Base-by-base conservation (phyloP, 1,140 invertebrate genomes). In the Frieseomelitta varia region DNA sequence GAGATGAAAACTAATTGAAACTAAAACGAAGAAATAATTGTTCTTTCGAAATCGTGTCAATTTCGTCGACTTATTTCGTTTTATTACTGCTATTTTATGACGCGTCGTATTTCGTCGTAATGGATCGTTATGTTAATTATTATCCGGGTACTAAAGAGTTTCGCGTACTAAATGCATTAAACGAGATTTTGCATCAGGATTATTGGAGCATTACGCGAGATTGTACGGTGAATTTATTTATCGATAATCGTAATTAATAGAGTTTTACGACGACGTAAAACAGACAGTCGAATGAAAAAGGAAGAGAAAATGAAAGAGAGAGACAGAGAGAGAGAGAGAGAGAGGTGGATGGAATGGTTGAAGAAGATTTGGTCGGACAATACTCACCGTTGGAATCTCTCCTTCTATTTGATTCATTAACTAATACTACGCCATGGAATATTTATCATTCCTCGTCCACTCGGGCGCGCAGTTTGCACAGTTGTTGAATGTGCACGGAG, bases 381-480 rank as follows among this genome's bases (percentile, higher is more conserved):
- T 65, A 61, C 51, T 73, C 80, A 79, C 68, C 63, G 12, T 24
- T n/a, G 53, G n/a, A 76, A 76, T 76, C 56, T 83, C 74, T 71
- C 73, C 67, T 68, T 39, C 34, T 74, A 63, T 87, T 87, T 87
- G 77, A 87, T 88, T 87, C 83, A 87, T 87, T 77, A 87, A 87
- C 68, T 80, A 74, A 74, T 85, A 88, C 58, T 74, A 68, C 75
- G 68, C 14, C n/a, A n/a, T 51, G 83, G 81, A 81, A 80, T 87
- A 85, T 88, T 87, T 87, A 87, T 85, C 87, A 81, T 81, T 61
- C 56, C 73, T 58, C 71, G 77, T 79, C 53, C 77, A 71, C 58
- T 87, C 73, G 61, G 15, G 47, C 17, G 8, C 3, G 11, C n/a
- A 76, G 77, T 85, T 87, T 84, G 81, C 85, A 84, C 69, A 87